These are phyloP conservation scores for Yoshiicerus persimilis DNA, from an alignment of 1,140 invertebrate genomes.

Conservation along the genomic window DNA sequence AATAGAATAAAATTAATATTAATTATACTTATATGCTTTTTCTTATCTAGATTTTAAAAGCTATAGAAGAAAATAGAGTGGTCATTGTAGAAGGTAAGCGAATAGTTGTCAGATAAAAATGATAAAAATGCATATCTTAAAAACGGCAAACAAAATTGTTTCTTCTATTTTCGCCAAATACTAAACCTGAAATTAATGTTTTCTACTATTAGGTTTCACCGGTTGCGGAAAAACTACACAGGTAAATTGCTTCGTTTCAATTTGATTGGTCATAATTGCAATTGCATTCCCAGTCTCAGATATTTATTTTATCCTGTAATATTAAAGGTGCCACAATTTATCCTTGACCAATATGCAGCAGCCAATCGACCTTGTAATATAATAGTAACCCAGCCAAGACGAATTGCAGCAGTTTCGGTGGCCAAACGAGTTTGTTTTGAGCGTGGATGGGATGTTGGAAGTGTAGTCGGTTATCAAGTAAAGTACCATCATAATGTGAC, in stretches of 20 bases:
- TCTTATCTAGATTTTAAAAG: slow-evolving; percentile 61
- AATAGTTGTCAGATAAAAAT: neutral
- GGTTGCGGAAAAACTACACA: slow-evolving; percentile 60
- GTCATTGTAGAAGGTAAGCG: slow-evolving; percentile 77
- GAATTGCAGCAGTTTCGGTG: slow-evolving; percentile 81
- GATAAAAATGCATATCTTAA: no score
- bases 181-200: no score
- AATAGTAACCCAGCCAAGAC: slow-evolving; percentile 81
- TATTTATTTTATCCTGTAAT: neutral
- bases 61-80: slow-evolving; percentile 67
- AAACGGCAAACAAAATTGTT: neutral
- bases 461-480: slow-evolving; percentile 80
- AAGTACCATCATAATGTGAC: no score
- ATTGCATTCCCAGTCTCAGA: neutral
- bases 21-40: no score
- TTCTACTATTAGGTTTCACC: slow-evolving; percentile 68
- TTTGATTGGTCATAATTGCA: neutral
- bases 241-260: neutral
- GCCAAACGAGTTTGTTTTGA: slow-evolving; percentile 76
- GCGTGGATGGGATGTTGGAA: slow-evolving; percentile 72
- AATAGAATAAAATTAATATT: neutral
- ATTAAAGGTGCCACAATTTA: slow-evolving; percentile 69
- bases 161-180: neutral
- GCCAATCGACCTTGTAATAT: slow-evolving; percentile 70
- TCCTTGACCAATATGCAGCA: slow-evolving; percentile 71